Conservation (phyloP, 2,113 vertebrate genomes). For the Piaya cayana region DNA sequence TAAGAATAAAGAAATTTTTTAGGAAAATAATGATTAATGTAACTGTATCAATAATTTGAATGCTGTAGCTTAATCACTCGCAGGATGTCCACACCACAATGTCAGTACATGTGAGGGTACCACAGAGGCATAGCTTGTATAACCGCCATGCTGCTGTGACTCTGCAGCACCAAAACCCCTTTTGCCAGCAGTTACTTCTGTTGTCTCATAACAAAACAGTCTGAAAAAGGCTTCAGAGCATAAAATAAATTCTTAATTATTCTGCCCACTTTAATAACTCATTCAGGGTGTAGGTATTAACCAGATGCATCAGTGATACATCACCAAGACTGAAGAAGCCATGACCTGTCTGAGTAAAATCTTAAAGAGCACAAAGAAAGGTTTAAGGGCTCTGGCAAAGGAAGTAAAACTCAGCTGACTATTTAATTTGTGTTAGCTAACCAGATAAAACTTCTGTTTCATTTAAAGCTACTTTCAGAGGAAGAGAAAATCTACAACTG, state of each 20-base stretch:
- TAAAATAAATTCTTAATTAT: not conserved
- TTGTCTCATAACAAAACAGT: not conserved
- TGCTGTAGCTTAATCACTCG: not conserved
- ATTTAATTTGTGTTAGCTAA: not conserved
- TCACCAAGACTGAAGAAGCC: not conserved
- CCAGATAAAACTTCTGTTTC: not conserved
- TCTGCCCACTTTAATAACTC: not conserved
- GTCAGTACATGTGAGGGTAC: accelerated
- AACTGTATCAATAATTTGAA: not conserved
- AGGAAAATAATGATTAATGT: not conserved
- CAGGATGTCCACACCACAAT: not conserved
- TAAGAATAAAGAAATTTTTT: not conserved
- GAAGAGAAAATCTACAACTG: not conserved
- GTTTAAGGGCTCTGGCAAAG: not conserved
- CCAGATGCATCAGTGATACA: not conserved
- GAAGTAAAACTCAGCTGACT: not conserved
- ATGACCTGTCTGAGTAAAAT: not conserved
- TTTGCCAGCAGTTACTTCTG: not conserved
- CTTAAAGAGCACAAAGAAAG: not conserved
- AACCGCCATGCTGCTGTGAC: accelerated
- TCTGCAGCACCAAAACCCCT: not conserved
- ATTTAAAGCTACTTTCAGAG: not conserved
- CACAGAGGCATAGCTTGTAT: not conserved
- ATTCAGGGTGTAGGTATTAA: not conserved
- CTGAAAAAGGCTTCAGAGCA: not conserved